These are phyloP conservation scores for Apodemia mormo DNA, from an alignment of 2,888 invertebrate genomes.

Conservation along the genomic window DNA sequence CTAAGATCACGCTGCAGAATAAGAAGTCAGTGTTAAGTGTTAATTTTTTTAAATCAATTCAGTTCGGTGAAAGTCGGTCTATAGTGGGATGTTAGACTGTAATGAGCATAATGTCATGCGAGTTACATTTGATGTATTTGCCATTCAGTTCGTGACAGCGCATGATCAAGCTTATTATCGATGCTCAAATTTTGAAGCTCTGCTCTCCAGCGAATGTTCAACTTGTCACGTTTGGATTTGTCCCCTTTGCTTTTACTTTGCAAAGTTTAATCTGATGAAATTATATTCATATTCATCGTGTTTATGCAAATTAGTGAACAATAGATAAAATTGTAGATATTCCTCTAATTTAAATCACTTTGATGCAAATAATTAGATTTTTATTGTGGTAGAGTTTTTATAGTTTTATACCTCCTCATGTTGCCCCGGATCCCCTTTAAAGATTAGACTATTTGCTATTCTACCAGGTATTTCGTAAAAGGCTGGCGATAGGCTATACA, in stretches of 20 bases:
- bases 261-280: constrained; percentile 19
- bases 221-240: constrained; percentile 70
- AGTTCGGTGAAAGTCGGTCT: too few relatives aligned
- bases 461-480: too few relatives aligned
- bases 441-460: too few relatives aligned
- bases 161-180: constrained; percentile 77
- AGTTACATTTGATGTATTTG: constrained; percentile 66
- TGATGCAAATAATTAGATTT: too few relatives aligned
- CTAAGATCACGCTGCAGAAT: too few relatives aligned
- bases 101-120: constrained; percentile 38
- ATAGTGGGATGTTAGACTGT: neutral
- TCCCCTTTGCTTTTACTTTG: constrained; percentile 44
- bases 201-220: constrained; percentile 49
- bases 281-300: constrained; percentile 10
- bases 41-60: too few relatives aligned
- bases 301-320: neutral
- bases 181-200: constrained; percentile 61
- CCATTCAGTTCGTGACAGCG: constrained; percentile 64
- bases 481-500: too few relatives aligned
- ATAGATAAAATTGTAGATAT: neutral
- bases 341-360: too few relatives aligned
- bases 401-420: too few relatives aligned
- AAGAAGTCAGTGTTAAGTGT: too few relatives aligned
- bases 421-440: too few relatives aligned
- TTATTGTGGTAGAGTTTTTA: too few relatives aligned